Percentiles rank a stretch among this genome's conserved stretches.
Conservation (phyloP, 2,888 invertebrate species). For the Dimorphilus gyrociliatus region DNA sequence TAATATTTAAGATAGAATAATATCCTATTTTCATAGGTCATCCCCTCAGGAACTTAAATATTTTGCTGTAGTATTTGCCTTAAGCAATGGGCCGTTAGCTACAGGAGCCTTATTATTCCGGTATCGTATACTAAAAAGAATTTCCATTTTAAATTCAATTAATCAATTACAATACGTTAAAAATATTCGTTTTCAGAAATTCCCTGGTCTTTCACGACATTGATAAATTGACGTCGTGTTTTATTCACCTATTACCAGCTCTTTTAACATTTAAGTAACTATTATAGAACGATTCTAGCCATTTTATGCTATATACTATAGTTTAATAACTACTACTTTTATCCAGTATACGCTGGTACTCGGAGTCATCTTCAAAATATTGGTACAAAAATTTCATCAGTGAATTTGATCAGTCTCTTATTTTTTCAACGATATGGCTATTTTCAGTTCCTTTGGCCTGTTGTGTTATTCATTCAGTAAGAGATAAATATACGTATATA, state of each 20-base stretch:
- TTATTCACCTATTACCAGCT: slow-evolving; percentile 24
- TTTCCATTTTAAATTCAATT: too few relatives aligned
- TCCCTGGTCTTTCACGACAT: slow-evolving; percentile 24
- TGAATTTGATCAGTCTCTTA: slow-evolving; percentile 8
- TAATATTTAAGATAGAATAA: too few relatives aligned
- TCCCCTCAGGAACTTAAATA: slow-evolving; percentile 9
- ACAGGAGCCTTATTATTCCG: too few relatives aligned
- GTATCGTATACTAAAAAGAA: too few relatives aligned
- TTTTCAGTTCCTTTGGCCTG: slow-evolving; percentile 16
- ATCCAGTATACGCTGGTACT: slow-evolving; percentile 24
- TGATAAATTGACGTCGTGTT: slow-evolving; percentile 26
- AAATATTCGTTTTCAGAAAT: slow-evolving; percentile 18
- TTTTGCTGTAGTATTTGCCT: slow-evolving; percentile 19
- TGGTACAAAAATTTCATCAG: slow-evolving; percentile 19
- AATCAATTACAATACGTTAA: too few relatives aligned
- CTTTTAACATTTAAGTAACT: slow-evolving; percentile 23
- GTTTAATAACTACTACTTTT: neutral
- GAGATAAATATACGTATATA: slow-evolving; percentile 2
- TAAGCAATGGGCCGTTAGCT: slow-evolving; percentile 25
- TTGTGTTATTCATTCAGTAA: slow-evolving; percentile 15
- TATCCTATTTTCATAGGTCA: slow-evolving; percentile 11
- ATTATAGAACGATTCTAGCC: neutral
- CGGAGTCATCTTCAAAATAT: slow-evolving; percentile 15
- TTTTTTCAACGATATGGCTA: slow-evolving; percentile 13
- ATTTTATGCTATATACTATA: neutral